Evolutionary conservation across 2,888 invertebrate species (phyloP), one percentile per base, ranked within the genome.

Genomic region (Incurvaria masculella): DNA sequence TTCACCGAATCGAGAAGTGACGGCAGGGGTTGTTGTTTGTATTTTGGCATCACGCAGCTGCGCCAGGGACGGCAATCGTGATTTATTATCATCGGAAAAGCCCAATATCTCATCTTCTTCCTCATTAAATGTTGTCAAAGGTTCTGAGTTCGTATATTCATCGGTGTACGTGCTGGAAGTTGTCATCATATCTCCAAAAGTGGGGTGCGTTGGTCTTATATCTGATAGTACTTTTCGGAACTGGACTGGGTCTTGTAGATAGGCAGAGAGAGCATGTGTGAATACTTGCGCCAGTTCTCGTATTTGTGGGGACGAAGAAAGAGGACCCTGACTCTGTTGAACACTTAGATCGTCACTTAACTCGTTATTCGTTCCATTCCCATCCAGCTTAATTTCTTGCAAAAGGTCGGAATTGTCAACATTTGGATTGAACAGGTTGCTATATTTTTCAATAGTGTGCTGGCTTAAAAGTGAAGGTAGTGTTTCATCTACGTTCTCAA

Each of bases 241-340:
- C 46, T 85, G 85, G n/a, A 86, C 85, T 1, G 92, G 92, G 65
- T 92, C 88, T 65, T 91, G 87, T 4, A 93, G 72, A 56, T 92
- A 93, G 1, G 89, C 89, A 1, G 89, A 88, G 16, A 93, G 67
- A 0, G 91, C 92, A 59, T 90, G 86, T 0, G 91, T 91, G 58
- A 93, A 93, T 3, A 92, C 89, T 67, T 89, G 88, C 1, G 92
- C 92, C 4, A 92, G 66, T 65, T 91, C 89, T 46, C 91, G 80
- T 0, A 91, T 82, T 66, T 87, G 81, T n/a, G 88, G 81, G 52
- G 69, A 80, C 26, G 66, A 76, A 11, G 83, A 81, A 5, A 87
- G 64, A 0, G 86, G 83, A 19, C 83, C 82, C 59, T 84, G 81
- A 57, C 87, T 79, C 66, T 89, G 83, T 59, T 85, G 80, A 47